Evolutionary conservation across 2,888 invertebrate genomes (phyloP), one percentile per base, ranked within the genome.

Genomic region (Volucella bombylans): DNA sequence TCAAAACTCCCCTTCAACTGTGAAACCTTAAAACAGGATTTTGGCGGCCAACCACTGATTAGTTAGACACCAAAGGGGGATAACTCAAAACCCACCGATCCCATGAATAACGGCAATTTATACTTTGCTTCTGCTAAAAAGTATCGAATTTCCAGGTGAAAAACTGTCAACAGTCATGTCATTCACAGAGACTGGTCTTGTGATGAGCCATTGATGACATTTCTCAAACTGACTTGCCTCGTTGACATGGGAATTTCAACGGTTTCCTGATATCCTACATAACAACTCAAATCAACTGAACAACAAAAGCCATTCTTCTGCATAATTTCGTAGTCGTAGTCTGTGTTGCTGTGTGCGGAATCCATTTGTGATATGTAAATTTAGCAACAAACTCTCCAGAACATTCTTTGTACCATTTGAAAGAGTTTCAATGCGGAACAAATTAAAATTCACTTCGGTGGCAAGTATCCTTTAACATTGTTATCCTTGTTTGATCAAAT

Each of bases 141-240:
- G 73, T 86, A 86, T 86, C 86, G 47, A 54, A 81, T 86, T 83
- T 86, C 86, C 77, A 78, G 72, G 77, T 86, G 77, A 57, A 85
- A 83, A 85, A 85, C 80, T 86, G 86, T 86, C 86, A 86, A 64
- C 86, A 76, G 69, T 67, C 80, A 78, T 67, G 72, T 78, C 82
- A 82, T 45, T 80, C 80, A 65, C 49, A 61, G 11, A 31, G 31
- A 45, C 18, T 18, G 38, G 52, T 69, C 69, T 45, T 67, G 12
- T 82, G 67, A 82, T 67, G 67, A 82, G 23, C 45, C 55, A 43
- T 69, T 41, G 79, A 83, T 81, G 81, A 77, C 85, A 81, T 55
- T 57, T 59, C 50, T 41, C 57, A 71, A 79, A 74, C 45, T 71
- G 80, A 69, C 79, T 69, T 10, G 47, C 68, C 68, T 45, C 81